Conservation (phyloP, 2,888 invertebrate species). For the Cotesia congregata region DNA sequence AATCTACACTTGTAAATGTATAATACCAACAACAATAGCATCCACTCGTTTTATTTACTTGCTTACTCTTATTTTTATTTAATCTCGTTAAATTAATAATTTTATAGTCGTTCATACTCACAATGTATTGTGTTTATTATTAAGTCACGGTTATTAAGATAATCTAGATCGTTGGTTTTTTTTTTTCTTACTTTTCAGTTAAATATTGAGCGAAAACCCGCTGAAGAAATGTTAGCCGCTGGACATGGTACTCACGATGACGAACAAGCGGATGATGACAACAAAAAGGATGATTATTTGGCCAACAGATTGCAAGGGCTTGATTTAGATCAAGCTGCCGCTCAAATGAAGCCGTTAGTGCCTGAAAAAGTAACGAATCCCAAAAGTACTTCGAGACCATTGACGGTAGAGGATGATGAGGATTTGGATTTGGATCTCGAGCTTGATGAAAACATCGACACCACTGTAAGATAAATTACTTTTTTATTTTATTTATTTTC, state of each 20-base stretch:
- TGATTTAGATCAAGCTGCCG: conserved; percentile 49
- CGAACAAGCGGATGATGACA: conserved; percentile 53
- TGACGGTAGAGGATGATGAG: conserved; percentile 73
- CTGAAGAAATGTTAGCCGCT: conserved; percentile 79
- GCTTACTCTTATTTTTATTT: not conserved
- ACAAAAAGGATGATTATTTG: conserved; percentile 49
- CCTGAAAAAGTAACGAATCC: conserved; percentile 53
- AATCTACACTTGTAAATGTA: conserved; percentile 47
- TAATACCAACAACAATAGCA: conserved; percentile 49
- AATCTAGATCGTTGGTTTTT: conserved; percentile 25
- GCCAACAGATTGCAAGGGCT: conserved; percentile 57
- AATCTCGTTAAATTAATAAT: conserved; percentile 40
- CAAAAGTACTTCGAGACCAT: conserved; percentile 60
- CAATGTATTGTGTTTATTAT: conserved; percentile 49
- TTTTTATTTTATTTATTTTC: conserved; percentile 10
- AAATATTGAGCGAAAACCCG: conserved; percentile 78
- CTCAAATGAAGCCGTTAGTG: conserved; percentile 36
- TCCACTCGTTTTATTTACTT: not conserved
- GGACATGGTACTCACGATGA: conserved; percentile 73
- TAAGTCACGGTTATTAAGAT: conserved; percentile 42
- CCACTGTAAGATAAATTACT: conserved; percentile 73
- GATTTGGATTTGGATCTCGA: conserved; percentile 90
- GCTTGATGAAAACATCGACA: conserved; percentile 85
- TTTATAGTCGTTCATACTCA: conserved; percentile 48
- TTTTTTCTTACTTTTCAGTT: conserved; percentile 67